phyloP scores from a whole-genome alignment of 2,888 invertebrate species.

The Buathra laborator region DNA sequence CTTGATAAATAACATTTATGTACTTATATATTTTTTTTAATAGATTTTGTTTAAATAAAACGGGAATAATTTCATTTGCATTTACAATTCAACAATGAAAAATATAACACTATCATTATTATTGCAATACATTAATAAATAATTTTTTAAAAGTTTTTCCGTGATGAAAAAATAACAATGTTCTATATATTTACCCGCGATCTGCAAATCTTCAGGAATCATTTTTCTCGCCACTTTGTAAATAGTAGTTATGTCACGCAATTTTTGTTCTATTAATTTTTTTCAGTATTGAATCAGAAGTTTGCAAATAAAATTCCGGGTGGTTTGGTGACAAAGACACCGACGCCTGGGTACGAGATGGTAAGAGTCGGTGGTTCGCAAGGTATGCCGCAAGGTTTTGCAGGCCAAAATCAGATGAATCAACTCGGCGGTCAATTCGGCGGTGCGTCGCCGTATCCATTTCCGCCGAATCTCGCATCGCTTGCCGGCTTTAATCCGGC shows the following conservation, averaged over 20 bases:
- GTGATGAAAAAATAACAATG: no score
- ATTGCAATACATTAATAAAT: no score
- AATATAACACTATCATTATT: no score
- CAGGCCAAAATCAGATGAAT: slow-evolving; percentile 83
- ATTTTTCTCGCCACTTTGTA: not conserved
- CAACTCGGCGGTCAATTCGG: slow-evolving; percentile 80
- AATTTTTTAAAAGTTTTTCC: no score
- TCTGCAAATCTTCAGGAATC: no score
- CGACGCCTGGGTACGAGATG: slow-evolving; percentile 87
- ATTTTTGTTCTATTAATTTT: slow-evolving; percentile 24
- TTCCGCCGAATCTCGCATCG: slow-evolving; percentile 81
- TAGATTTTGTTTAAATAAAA: no score
- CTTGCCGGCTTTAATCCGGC: slow-evolving; percentile 89
- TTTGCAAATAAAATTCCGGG: slow-evolving; percentile 84
- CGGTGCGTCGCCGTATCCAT: slow-evolving; percentile 72
- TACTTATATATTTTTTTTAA: no score
- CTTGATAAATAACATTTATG: no score
- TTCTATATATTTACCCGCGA: no score
- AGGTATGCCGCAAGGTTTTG: slow-evolving; percentile 79
- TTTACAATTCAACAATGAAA: no score
- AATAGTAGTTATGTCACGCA: not conserved
- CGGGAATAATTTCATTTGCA: no score
- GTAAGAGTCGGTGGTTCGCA: slow-evolving; percentile 86
- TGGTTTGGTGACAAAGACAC: slow-evolving; percentile 86
- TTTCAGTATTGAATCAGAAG: slow-evolving; percentile 79